Evolutionary conservation across 2,888 invertebrate genomes (phyloP).

Genomic region (Quadroppia sp.): DNA sequence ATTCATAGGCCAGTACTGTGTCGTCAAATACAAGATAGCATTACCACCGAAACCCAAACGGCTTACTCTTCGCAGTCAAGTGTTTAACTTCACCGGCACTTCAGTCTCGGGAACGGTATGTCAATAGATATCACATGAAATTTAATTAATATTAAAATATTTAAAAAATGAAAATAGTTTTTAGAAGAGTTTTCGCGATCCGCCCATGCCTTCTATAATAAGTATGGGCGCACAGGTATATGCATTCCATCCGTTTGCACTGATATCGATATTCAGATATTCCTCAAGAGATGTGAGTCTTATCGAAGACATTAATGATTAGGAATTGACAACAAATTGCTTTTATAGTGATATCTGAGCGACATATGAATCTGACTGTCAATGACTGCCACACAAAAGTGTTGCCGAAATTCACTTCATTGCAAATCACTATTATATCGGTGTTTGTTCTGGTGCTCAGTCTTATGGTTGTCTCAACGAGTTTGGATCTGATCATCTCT

Average conservation of each 20-base stretch:
- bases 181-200: constrained; percentile 32
- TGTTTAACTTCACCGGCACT: constrained; percentile 41
- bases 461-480: constrained; percentile 7
- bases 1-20: constrained; percentile 42
- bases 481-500: background rate
- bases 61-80: constrained; percentile 19
- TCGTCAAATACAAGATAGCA: constrained; percentile 32
- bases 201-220: constrained; percentile 44
- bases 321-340: background rate
- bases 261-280: constrained; percentile 43
- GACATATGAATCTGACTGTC: background rate
- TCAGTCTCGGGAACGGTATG: constrained; percentile 37
- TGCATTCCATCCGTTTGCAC: constrained; percentile 46
- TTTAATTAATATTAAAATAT: too few species aligned
- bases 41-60: constrained; percentile 37
- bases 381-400: constrained; percentile 19
- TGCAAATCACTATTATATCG: constrained; percentile 27
- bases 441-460: background rate
- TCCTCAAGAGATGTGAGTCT: constrained; percentile 37
- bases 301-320: too few species aligned
- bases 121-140: too few species aligned
- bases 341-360: constrained; percentile 2
- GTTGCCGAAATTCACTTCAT: background rate
- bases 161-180: constrained; percentile 19
- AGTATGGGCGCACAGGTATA: constrained; percentile 44